These are phyloP conservation scores for Bufo bufo DNA, from an alignment of 2,113 vertebrate genomes.

Conservation along the genomic window DNA sequence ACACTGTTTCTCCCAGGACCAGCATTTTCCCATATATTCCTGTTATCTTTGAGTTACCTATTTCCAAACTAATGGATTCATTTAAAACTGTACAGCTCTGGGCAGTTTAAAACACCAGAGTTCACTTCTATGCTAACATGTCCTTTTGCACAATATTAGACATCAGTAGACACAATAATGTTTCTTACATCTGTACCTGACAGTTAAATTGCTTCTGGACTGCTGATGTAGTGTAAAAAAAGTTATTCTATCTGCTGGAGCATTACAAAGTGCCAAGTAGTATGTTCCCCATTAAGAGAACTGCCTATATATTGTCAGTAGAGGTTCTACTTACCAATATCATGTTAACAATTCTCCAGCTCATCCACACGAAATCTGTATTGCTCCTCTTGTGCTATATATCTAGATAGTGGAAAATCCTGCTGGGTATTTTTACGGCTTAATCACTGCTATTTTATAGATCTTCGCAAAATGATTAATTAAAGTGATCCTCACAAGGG, in stretches of 20 bases:
- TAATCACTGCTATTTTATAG: slow-evolving; percentile 48
- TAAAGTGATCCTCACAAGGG: slow-evolving; percentile 27
- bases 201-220: slow-evolving; percentile 50
- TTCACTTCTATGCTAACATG: slow-evolving; percentile 28
- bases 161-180: slow-evolving; percentile 34
- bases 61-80: background rate
- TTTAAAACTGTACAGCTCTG: slow-evolving; percentile 6
- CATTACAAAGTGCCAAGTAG: slow-evolving; percentile 26
- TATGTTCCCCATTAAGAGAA: slow-evolving; percentile 11
- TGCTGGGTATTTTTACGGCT: background rate
- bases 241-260: slow-evolving; percentile 39
- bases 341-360: slow-evolving; percentile 36
- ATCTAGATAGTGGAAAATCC: background rate
- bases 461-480: slow-evolving; percentile 37
- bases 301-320: slow-evolving; percentile 23
- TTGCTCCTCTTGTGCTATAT: background rate
- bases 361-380: slow-evolving; percentile 10
- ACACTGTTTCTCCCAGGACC: background rate
- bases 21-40: background rate
- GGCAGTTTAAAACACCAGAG: slow-evolving; percentile 25
- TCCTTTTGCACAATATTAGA: slow-evolving; percentile 39
- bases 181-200: slow-evolving; percentile 35
- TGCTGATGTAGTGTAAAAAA: slow-evolving; percentile 38
- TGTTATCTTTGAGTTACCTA: background rate
- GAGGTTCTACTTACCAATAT: background rate